Conservation (phyloP, 2,888 invertebrate genomes). For the Mesopsocus fuscifrons region DNA sequence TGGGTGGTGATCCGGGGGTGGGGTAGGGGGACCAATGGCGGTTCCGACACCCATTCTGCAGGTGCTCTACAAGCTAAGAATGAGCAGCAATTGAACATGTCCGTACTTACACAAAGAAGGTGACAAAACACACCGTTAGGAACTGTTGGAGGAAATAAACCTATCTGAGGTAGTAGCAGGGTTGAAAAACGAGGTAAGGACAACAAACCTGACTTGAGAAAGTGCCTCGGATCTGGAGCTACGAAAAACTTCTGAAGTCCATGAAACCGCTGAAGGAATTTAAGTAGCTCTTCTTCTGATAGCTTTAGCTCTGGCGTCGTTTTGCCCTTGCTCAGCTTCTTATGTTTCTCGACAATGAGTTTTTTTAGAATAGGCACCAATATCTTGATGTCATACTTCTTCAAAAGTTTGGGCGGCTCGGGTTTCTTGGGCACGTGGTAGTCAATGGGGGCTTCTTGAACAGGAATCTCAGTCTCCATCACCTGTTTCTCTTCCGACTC, state of each 20-base stretch:
- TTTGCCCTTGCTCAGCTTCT: slow-evolving; percentile 3
- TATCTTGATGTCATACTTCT: slow-evolving; percentile 7
- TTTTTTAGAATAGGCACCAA: slow-evolving; percentile 6
- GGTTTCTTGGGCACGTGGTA: slow-evolving; percentile 65
- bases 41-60: too few relatives aligned
- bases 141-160: too few relatives aligned
- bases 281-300: slow-evolving; percentile 2
- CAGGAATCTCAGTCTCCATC: slow-evolving; percentile 31
- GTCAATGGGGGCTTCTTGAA: slow-evolving; percentile 66
- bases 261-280: background rate
- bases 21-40: too few relatives aligned
- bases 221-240: too few relatives aligned
- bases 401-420: background rate
- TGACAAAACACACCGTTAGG: too few relatives aligned
- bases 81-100: too few relatives aligned
- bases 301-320: background rate
- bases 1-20: too few relatives aligned
- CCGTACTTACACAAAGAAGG: too few relatives aligned
- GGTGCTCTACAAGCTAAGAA: too few relatives aligned
- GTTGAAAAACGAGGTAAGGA: too few relatives aligned
- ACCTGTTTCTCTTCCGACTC: slow-evolving; percentile 26
- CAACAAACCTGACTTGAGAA: too few relatives aligned
- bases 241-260: slow-evolving; percentile 7
- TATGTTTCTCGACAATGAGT: slow-evolving; percentile 8
- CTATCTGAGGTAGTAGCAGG: too few relatives aligned